Evolutionary conservation across 1,140 invertebrate genomes (phyloP), one percentile per base, ranked within the genome.

Genomic region (Acarapis woodi): DNA sequence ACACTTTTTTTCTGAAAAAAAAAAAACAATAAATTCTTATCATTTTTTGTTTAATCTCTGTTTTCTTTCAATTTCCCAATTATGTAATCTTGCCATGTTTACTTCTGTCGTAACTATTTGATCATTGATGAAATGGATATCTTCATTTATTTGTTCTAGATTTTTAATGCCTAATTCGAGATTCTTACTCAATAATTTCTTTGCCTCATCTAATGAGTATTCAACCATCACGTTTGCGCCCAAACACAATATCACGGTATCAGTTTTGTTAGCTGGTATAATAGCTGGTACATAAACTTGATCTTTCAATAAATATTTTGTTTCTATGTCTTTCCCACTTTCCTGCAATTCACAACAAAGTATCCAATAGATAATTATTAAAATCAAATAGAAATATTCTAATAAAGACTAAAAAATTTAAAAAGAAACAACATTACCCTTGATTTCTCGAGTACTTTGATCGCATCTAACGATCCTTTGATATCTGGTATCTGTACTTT

Each of bases 101-200:
- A 97, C 88, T 70, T 97, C 87, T 32, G 80, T 83, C 8, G 85
- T 96, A 5, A 88, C 96, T 51, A 83, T 76, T 58, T 96, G 88
- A 65, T 96, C 87, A 50, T 79, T 49, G 38, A 80, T 60, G 56
- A 80, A 87, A 53, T 82, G 77, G 42, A 94, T 65, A 61, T 94
- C 83, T 50, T 82, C 69, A 47, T 85, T 78, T 23, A 90, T 68
- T 55, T 71, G 71, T 38, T 60, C 62, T 34, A 88, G 60, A 58
- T 77, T 82, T 53, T 69, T 72, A 45, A 71, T 73, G 1, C 87
- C 83, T 31, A 72, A 70, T 39, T 68, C 66, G 51, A 85, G 71
- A 56, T 96, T 94, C 51, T 80, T 79, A 37, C 65, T 64, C 15
- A 97, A 59, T 24, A 94, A 58, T 40, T 66, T 61, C 55, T 80